These are phyloP conservation scores for Temnothorax unifasciatus DNA, from an alignment of 2,888 invertebrate genomes.

Conservation along the genomic window DNA sequence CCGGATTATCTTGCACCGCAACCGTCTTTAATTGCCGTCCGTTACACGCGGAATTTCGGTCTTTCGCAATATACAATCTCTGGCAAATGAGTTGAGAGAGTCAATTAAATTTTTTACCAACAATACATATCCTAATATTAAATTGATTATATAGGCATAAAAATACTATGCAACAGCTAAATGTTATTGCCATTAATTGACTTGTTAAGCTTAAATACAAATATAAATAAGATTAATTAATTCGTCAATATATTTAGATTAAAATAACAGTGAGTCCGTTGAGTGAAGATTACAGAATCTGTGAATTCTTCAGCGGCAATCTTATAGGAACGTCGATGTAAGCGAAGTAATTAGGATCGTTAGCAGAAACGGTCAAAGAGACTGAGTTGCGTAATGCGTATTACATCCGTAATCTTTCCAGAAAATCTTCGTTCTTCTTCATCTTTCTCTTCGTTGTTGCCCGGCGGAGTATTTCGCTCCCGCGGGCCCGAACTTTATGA, in stretches of 20 bases:
- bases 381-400: background rate
- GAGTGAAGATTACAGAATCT: background rate
- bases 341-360: conserved; percentile 22
- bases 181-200: background rate
- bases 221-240: background rate
- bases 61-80: background rate
- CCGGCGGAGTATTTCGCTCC: conserved; percentile 12
- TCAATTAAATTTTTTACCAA: background rate
- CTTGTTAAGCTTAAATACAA: background rate
- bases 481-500: conserved; percentile 61
- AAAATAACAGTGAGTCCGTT: background rate
- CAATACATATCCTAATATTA: background rate
- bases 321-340: background rate
- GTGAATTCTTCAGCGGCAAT: background rate
- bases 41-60: conserved; percentile 20
- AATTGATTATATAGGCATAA: background rate
- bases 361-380: background rate
- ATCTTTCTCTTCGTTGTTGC: conserved; percentile 29
- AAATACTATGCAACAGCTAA: background rate
- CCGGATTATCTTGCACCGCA: conserved; percentile 47
- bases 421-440: conserved; percentile 21
- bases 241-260: background rate
- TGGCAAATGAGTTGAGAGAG: background rate
- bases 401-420: conserved; percentile 38
- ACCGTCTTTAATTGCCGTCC: conserved; percentile 46